Conservation (phyloP, 2,797 vertebrate genomes). For the Chrysocyon brachyurus region DNA sequence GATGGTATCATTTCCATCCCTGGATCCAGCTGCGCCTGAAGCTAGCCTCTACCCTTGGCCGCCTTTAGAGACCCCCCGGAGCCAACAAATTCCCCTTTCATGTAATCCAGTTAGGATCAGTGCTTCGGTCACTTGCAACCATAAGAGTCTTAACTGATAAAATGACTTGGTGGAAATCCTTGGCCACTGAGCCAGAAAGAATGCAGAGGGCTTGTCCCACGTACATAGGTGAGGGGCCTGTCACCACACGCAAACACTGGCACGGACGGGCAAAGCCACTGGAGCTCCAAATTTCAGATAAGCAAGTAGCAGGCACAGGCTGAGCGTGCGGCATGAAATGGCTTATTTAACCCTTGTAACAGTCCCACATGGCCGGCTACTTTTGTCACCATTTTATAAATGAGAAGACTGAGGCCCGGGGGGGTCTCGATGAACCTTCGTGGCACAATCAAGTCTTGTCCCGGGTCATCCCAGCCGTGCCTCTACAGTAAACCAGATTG, state of each 20-base stretch:
- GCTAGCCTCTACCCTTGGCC: slow-evolving; percentile 62
- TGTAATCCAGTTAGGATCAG: slow-evolving; percentile 49
- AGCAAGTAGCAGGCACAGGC: not conserved
- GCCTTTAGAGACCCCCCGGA: not conserved
- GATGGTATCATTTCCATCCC: slow-evolving; percentile 17
- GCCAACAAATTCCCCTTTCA: slow-evolving; percentile 48
- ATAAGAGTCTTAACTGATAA: slow-evolving; percentile 66
- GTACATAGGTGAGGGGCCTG: not conserved
- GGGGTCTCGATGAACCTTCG: not conserved
- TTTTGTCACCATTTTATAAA: not conserved
- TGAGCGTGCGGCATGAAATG: fast-evolving
- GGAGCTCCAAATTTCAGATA: not conserved
- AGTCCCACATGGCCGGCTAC: not conserved
- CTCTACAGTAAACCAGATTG: not conserved
- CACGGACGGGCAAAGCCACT: not conserved
- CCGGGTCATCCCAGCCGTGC: not conserved
- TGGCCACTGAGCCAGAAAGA: not conserved
- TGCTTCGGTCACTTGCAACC: slow-evolving; percentile 63
- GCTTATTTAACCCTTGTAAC: not conserved
- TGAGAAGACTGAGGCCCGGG: not conserved
- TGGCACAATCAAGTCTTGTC: not conserved
- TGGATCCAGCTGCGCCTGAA: slow-evolving; percentile 68
- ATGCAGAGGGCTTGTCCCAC: not conserved
- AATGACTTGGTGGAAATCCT: slow-evolving; percentile 67
- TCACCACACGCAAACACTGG: not conserved